Conservation (phyloP, 2,888 invertebrate genomes). For the Fragum whitleyi region DNA sequence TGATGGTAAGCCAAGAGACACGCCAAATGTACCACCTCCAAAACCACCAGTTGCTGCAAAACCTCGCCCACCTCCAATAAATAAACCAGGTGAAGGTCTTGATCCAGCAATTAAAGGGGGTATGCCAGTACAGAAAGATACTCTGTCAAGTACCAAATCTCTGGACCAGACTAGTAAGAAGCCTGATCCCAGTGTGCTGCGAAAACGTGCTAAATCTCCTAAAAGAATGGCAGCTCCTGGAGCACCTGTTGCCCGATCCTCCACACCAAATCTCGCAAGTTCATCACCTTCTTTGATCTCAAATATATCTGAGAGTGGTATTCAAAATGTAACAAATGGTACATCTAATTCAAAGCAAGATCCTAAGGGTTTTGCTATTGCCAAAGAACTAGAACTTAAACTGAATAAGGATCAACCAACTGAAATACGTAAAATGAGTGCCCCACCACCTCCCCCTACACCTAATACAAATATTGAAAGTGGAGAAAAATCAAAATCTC, state of each 20-base stretch:
- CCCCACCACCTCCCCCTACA: slow-evolving; percentile 61
- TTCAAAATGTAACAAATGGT: slow-evolving; percentile 18
- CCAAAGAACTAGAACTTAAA: slow-evolving; percentile 76
- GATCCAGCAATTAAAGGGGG: slow-evolving; percentile 7
- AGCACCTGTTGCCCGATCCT: slow-evolving; percentile 53
- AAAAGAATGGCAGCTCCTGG: slow-evolving; percentile 75
- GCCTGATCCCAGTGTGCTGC: slow-evolving; percentile 63
- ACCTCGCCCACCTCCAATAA: slow-evolving; percentile 50
- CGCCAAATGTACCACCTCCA: slow-evolving; percentile 59
- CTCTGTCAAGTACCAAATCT: slow-evolving; percentile 33
- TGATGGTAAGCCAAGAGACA: slow-evolving; percentile 53
- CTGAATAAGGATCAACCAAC: slow-evolving; percentile 57
- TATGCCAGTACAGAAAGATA: slow-evolving; percentile 37
- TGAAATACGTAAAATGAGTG: slow-evolving; percentile 48
- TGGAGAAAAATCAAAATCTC: slow-evolving; percentile 49
- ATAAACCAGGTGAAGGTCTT: slow-evolving; percentile 32
- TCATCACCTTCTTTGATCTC: slow-evolving; percentile 50
- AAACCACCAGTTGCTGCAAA: slow-evolving; percentile 63
- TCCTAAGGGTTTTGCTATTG: slow-evolving; percentile 68
- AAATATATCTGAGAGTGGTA: slow-evolving; percentile 38
- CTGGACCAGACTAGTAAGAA: slow-evolving; percentile 48
- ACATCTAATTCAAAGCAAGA: slow-evolving; percentile 25
- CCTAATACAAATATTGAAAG: slow-evolving; percentile 42
- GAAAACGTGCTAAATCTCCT: slow-evolving; percentile 78
- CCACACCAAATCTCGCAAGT: slow-evolving; percentile 57